Evolutionary conservation across 2,797 vertebrate species (phyloP).

Genomic region (Apogon talboti): DNA sequence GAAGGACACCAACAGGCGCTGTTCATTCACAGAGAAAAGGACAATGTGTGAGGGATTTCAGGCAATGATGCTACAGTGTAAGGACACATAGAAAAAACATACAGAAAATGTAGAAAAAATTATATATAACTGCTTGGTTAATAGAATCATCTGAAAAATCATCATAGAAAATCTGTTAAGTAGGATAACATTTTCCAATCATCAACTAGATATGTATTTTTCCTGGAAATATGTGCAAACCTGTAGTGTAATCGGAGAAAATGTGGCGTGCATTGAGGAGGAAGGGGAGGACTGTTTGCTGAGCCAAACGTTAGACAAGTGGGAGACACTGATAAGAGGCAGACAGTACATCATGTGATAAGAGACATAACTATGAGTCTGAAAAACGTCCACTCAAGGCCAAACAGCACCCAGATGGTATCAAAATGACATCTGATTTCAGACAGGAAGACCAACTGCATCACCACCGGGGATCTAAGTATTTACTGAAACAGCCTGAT

Average conservation of each 20-base stretch:
- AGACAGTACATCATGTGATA: conserved; percentile 60
- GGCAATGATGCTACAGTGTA: background rate
- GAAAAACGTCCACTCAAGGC: conserved; percentile 35
- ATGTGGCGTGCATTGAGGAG: conserved; percentile 15
- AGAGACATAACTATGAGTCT: conserved; percentile 33
- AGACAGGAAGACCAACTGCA: conserved; percentile 12
- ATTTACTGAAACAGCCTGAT: background rate
- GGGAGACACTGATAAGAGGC: conserved; percentile 66
- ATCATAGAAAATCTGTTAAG: too few relatives aligned
- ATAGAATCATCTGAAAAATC: too few relatives aligned
- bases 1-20: conserved; percentile 84
- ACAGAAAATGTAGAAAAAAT: too few relatives aligned
- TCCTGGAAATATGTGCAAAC: background rate
- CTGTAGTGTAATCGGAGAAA: conserved; percentile 2
- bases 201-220: too few relatives aligned
- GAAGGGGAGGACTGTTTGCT: conserved; percentile 18
- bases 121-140: too few relatives aligned
- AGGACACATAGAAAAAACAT: too few relatives aligned
- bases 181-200: too few relatives aligned
- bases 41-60: background rate
- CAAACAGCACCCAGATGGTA: conserved; percentile 51
- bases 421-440: conserved; percentile 32
- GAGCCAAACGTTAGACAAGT: conserved; percentile 53
- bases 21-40: conserved; percentile 14
- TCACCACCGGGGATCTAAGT: background rate